Evolutionary conservation across 2,888 invertebrate genomes (phyloP).

Genomic region (Lepidonotus clava): DNA sequence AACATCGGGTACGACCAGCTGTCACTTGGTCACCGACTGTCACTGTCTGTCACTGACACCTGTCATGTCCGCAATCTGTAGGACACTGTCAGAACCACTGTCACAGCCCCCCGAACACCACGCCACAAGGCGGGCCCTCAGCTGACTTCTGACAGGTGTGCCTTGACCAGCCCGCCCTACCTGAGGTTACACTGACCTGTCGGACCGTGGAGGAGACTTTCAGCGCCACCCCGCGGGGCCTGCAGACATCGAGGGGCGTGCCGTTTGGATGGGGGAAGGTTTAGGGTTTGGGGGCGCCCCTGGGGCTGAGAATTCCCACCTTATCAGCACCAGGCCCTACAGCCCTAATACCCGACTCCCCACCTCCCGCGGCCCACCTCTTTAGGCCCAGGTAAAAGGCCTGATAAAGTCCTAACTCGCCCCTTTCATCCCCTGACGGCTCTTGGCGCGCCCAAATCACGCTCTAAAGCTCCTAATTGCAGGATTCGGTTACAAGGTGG

Average conservation of each 20-base stretch:
- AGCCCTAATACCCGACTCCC: background rate
- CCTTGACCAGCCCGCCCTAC: background rate
- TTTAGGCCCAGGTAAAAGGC: constrained; percentile 5
- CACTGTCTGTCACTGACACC: background rate
- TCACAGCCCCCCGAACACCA: background rate
- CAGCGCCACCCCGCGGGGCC: no score
- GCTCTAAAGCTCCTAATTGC: constrained; percentile 17
- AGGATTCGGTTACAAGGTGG: constrained; percentile 26
- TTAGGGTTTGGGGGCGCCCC: background rate
- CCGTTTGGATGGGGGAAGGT: background rate
- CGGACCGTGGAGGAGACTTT: no score
- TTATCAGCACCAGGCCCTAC: background rate
- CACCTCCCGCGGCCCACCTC: background rate
- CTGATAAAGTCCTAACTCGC: constrained; percentile 28
- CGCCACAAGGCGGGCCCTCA: no score
- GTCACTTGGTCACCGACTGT: constrained; percentile 2
- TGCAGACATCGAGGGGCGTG: no score
- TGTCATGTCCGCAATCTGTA: constrained; percentile 28
- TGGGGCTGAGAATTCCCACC: background rate
- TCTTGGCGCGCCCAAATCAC: background rate
- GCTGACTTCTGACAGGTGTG: background rate
- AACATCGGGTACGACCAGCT: background rate
- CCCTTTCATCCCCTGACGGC: background rate
- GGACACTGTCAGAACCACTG: constrained; percentile 19
- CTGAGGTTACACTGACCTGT: background rate